Conservation (phyloP, 2,797 vertebrate genomes). For the Takifugu ocellatus region DNA sequence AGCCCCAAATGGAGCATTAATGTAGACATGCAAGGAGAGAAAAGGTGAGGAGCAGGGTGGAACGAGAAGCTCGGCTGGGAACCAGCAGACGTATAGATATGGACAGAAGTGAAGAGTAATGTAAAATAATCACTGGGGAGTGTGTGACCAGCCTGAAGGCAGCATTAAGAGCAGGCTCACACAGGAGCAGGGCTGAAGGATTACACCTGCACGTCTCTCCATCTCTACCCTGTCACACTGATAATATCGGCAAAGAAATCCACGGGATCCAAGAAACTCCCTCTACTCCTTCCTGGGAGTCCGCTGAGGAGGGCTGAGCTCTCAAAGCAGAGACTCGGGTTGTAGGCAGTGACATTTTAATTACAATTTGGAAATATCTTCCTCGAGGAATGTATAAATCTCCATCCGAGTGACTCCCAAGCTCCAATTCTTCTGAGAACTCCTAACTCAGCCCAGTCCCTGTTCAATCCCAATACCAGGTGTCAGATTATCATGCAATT, state of each 20-base stretch:
- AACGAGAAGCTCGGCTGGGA: conserved; percentile 21
- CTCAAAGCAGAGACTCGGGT: conserved; percentile 25
- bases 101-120: conserved; percentile 25
- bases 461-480: too few species aligned
- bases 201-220: conserved; percentile 20
- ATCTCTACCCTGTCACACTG: conserved; percentile 25
- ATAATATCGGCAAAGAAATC: conserved; percentile 21
- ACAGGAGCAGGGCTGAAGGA: conserved; percentile 15
- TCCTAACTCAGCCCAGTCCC: too few species aligned
- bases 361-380: background rate
- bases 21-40: conserved; percentile 38
- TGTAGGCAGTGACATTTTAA: conserved; percentile 28
- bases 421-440: background rate
- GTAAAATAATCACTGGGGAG: conserved; percentile 10
- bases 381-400: background rate
- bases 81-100: conserved; percentile 13
- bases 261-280: conserved; percentile 6
- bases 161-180: conserved; percentile 8
- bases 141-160: conserved; percentile 19
- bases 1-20: conserved; percentile 6
- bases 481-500: too few species aligned
- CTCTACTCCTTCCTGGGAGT: conserved; percentile 1
- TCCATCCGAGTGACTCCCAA: background rate
- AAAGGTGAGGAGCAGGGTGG: conserved; percentile 24
- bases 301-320: background rate